Evolutionary conservation across 2,113 vertebrate genomes (phyloP), one percentile per base, ranked within the genome.

Genomic region (Pteronura brasiliensis): DNA sequence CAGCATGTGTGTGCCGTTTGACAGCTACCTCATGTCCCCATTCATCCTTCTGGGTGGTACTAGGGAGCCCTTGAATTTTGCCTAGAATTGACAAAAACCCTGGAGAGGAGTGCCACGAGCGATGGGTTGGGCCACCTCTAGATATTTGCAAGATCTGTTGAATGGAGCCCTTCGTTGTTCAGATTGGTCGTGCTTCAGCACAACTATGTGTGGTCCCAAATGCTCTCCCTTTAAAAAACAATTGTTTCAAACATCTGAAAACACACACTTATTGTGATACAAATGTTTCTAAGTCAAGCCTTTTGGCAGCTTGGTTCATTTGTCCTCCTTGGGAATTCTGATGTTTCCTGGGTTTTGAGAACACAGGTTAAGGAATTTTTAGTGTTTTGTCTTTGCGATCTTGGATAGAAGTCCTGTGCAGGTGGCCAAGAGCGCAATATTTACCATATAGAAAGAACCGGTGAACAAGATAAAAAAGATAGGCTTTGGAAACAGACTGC

Each of bases 231-330:
- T 92, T 29, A 21, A 55, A 36, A 55, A 55, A 49, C 23, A 29
- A 57, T 82, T 34, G 63, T 39, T 77, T 81, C 52, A 77, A 94
- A 44, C 71, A 87, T 42, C 61, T 36, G 47, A 95, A 95, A 96
- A 65, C 74, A 82, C 36, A 29, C 55, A 29, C 80, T 95, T 52
- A 44, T 61, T 85, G 67, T 47, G 49, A 71, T 34, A 59, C 6
- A 13, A 29, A 21, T 84, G 52, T 21, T 55, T 90, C 63, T 71
- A 77, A 63, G 61, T 77, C n/a, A 34, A 96, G 47, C 69, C 69
- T 8, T 49, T 18, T 83, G 69, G 90, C 42, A n/a, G 57, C 44
- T 88, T 63, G 36, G 71, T 69, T 93, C 83, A 12, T 57, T 83
- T 39, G 44, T 83, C 25, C 52, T 59, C 12, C 6, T 2, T 47